A percentile compares a stretch with the other conserved stretches of the same genome.
These are phyloP conservation scores for Toxonevra muliebris DNA, from an alignment of 2,888 invertebrate genomes.

Conservation along the genomic window DNA sequence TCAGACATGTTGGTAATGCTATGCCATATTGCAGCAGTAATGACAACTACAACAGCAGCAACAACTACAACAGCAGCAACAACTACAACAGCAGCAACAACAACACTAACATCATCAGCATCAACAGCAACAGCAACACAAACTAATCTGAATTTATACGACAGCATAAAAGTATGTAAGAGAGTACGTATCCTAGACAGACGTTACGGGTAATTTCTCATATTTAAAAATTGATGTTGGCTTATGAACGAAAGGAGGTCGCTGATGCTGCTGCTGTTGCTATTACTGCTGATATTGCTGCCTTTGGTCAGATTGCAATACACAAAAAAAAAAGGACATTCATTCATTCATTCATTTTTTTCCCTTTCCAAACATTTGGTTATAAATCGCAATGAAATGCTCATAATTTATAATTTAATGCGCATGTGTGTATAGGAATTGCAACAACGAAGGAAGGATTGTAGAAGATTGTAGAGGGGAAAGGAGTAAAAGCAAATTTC, in stretches of 20 bases:
- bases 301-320: background rate
- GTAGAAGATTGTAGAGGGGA: no score
- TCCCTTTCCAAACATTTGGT: constrained; percentile 19
- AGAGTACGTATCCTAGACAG: constrained; percentile 21
- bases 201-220: constrained; percentile 33
- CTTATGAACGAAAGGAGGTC: background rate
- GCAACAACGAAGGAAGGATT: background rate
- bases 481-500: no score
- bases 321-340: constrained; percentile 2
- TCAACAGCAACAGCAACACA: background rate
- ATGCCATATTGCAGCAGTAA: background rate
- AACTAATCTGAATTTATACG: constrained; percentile 36
- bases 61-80: background rate
- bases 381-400: constrained; percentile 44
- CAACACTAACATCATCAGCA: background rate
- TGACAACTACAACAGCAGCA: background rate
- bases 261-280: background rate
- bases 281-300: background rate
- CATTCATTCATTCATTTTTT: constrained; percentile 16
- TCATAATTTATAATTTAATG: constrained; percentile 41
- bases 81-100: background rate
- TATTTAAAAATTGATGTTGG: constrained; percentile 33
- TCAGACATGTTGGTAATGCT: constrained; percentile 21
- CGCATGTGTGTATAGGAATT: constrained; percentile 9
- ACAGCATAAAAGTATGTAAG: constrained; percentile 18